phyloP scores from a whole-genome alignment of 2,888 invertebrate genomes.

The Erynnis tages region DNA sequence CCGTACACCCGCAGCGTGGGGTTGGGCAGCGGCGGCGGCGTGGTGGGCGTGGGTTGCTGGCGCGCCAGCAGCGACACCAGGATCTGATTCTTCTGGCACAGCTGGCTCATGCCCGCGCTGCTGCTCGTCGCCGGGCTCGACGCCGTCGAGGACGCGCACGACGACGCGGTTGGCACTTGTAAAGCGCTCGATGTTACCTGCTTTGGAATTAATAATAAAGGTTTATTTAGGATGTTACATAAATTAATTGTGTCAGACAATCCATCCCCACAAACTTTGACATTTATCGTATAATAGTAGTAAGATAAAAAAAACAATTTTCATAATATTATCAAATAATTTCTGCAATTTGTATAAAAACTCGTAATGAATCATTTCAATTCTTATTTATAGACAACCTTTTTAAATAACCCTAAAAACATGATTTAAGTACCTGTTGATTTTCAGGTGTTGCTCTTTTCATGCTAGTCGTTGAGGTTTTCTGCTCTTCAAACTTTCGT shows the following conservation, averaged over 20 bases:
- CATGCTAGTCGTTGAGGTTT: constrained; percentile 81
- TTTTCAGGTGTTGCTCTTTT: constrained; percentile 75
- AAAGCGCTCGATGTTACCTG: constrained; percentile 81
- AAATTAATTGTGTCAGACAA: no score
- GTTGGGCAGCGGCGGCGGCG: constrained; percentile 85
- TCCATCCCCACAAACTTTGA: no score
- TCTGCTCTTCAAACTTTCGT: constrained; percentile 76
- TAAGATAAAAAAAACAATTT: no score
- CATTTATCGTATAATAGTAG: no score
- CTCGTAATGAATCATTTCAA: no score
- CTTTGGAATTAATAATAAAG: constrained; percentile 28
- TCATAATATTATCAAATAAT: no score
- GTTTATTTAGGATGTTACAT: no score
- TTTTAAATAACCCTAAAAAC: no score
- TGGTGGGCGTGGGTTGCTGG: constrained; percentile 85
- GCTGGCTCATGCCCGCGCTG: constrained; percentile 80
- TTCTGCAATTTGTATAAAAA: no score
- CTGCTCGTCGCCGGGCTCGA: constrained; percentile 57
- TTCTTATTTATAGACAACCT: no score
- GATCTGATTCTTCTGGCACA: constrained; percentile 93
- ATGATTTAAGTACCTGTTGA: constrained; percentile 75
- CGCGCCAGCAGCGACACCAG: constrained; percentile 90
- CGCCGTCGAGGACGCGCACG: constrained; percentile 65
- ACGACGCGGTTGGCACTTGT: constrained; percentile 51
- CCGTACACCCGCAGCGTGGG: constrained; percentile 80